These are phyloP conservation scores for Eulacestoma nigropectus DNA, from an alignment of 2,113 vertebrate genomes.

Conservation along the genomic window DNA sequence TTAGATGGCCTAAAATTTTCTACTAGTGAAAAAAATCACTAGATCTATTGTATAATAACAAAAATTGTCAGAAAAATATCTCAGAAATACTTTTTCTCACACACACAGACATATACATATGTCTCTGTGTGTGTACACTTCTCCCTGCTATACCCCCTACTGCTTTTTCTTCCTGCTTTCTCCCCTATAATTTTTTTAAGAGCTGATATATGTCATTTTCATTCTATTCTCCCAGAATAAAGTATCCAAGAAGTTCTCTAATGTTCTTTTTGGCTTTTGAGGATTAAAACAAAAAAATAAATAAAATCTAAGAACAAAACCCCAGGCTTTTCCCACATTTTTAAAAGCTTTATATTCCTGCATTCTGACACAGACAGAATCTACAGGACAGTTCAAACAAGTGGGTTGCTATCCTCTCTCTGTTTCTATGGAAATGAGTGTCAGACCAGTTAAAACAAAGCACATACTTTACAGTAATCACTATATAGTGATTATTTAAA, in stretches of 20 bases:
- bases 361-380: conserved; percentile 31
- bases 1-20: not conserved
- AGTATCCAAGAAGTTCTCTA: not conserved
- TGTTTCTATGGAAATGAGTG: conserved; percentile 63
- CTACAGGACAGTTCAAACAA: conserved; percentile 42
- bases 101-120: not conserved
- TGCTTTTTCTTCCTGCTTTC: not conserved
- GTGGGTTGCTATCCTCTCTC: not conserved
- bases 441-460: conserved; percentile 28
- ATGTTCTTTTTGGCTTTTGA: not conserved
- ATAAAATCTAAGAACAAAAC: not conserved
- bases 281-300: not conserved
- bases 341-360: conserved; percentile 25
- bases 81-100: not conserved
- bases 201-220: not conserved
- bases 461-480: conserved; percentile 21
- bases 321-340: conserved; percentile 28
- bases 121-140: not conserved
- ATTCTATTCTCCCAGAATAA: not conserved
- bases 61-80: not conserved
- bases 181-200: not conserved
- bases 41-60: not conserved
- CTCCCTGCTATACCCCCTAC: not conserved
- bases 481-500: conserved; percentile 49
- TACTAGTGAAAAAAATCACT: not conserved